Evolutionary conservation across 2,888 invertebrate species (phyloP).

Genomic region (Heliconius ethilla): DNA sequence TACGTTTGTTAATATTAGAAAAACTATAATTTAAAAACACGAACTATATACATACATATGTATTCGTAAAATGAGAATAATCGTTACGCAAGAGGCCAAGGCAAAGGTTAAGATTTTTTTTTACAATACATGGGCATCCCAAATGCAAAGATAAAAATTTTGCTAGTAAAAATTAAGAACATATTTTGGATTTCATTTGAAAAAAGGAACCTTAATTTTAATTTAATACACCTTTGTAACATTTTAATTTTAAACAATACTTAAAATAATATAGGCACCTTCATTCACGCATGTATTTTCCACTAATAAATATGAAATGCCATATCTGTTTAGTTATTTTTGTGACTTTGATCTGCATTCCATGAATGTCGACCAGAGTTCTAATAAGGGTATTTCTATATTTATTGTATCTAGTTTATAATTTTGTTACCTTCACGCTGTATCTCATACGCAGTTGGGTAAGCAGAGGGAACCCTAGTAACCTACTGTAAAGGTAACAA

Average conservation of each 20-base stretch:
- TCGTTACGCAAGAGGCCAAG: constrained; percentile 1
- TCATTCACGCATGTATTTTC: neutral
- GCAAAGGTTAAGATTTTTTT: neutral
- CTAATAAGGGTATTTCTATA: constrained; percentile 2
- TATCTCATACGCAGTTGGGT: no score
- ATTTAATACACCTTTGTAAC: no score
- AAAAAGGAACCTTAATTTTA: no score
- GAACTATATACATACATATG: neutral
- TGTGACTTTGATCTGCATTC: constrained; percentile 17
- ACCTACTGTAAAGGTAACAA: no score
- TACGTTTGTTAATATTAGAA: neutral
- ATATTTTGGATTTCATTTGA: no score
- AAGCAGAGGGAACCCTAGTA: no score
- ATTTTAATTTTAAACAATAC: no score
- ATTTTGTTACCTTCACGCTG: no score
- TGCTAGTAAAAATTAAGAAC: neutral
- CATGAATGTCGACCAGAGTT: neutral
- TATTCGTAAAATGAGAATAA: constrained; percentile 8
- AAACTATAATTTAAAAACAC: neutral
- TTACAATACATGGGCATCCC: neutral
- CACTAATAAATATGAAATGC: constrained; percentile 13
- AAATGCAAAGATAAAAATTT: neutral
- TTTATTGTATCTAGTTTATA: constrained; percentile 5
- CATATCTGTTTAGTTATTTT: constrained; percentile 14
- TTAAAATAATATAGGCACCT: neutral